A percentile compares a stretch with the other conserved stretches of the same genome.
Evolutionary conservation across 2,888 invertebrate species (phyloP).

Genomic region (Atrina japonica): DNA sequence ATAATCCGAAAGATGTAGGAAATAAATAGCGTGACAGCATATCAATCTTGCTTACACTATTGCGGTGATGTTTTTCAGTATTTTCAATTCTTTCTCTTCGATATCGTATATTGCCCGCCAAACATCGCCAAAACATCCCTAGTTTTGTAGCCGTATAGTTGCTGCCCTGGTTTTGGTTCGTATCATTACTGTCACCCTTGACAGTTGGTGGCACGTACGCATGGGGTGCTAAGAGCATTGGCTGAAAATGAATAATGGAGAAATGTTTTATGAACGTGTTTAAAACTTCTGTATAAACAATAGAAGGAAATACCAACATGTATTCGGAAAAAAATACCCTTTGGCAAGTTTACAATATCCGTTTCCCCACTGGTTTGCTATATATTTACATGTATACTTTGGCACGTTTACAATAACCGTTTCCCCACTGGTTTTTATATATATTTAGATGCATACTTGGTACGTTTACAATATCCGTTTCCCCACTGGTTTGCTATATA

Average conservation of each 20-base stretch:
- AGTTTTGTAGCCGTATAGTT: conserved; percentile 32
- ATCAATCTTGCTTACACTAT: conserved; percentile 91
- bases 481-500: too few species aligned
- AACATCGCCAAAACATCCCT: conserved; percentile 60
- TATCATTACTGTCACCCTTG: background rate
- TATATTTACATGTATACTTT: too few species aligned
- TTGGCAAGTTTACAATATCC: too few species aligned
- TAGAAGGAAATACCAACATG: too few species aligned
- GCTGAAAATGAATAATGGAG: background rate
- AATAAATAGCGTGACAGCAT: conserved; percentile 89
- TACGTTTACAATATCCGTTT: too few species aligned
- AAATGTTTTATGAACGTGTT: too few species aligned
- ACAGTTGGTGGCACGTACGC: background rate
- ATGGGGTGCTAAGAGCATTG: conserved; percentile 5
- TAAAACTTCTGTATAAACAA: too few species aligned
- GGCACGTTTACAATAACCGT: background rate
- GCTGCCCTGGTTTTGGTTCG: background rate
- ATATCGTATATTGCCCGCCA: conserved; percentile 66
- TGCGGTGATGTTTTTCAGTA: conserved; percentile 77
- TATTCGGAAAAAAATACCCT: too few species aligned
- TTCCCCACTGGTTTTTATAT: too few species aligned
- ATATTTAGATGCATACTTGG: too few species aligned
- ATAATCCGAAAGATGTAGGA: conserved; percentile 91
- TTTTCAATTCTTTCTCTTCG: conserved; percentile 50
- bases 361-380: too few species aligned